phyloP scores from a whole-genome alignment of 2,113 vertebrate genomes.

The Aleadryas rufinucha region DNA sequence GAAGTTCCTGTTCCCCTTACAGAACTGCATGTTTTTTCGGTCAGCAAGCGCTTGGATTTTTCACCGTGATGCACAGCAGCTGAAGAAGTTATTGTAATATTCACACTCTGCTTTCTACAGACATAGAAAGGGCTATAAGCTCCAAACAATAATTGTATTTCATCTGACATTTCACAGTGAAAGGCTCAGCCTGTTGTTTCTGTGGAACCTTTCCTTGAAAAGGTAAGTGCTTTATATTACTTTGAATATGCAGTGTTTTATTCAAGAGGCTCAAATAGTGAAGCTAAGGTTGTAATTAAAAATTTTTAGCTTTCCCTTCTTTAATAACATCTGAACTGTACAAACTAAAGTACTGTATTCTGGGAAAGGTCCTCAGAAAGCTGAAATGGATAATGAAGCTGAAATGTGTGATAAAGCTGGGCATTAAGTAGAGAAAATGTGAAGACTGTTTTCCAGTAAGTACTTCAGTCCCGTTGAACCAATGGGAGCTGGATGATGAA shows the following conservation, averaged over 20 bases:
- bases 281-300: background rate
- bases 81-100: background rate
- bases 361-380: background rate
- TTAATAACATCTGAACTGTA: background rate
- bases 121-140: background rate
- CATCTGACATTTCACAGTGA: background rate
- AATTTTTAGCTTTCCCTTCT: background rate
- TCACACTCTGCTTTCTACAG: background rate
- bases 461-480: background rate
- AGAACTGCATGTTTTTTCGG: constrained; percentile 13
- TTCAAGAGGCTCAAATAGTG: background rate
- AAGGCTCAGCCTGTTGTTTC: background rate
- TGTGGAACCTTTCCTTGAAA: background rate
- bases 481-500: background rate
- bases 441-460: background rate
- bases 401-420: background rate
- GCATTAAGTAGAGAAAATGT: background rate
- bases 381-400: background rate
- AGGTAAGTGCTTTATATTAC: constrained; percentile 55
- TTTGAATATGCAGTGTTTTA: background rate
- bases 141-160: background rate
- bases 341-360: background rate
- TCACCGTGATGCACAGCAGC: background rate
- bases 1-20: constrained; percentile 41
- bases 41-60: background rate